phyloP scores from a whole-genome alignment of 2,113 vertebrate genomes.

The Lagopus muta region DNA sequence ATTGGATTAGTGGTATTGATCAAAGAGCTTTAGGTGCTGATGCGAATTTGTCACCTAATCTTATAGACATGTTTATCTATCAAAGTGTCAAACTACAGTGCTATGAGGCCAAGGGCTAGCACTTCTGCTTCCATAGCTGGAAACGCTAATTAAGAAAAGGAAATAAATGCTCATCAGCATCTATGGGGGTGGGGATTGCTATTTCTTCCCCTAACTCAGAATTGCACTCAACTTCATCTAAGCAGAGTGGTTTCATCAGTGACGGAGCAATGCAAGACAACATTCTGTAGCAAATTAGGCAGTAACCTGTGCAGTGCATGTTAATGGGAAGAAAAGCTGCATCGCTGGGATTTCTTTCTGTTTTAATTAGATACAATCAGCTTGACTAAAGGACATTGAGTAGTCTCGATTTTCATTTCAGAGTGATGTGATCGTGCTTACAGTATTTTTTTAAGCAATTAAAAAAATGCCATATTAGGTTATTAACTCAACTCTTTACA shows the following conservation, averaged over 20 bases:
- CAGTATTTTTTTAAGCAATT: constrained; percentile 54
- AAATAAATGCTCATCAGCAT: not conserved
- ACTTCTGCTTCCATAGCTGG: not conserved
- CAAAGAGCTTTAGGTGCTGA: constrained; percentile 48
- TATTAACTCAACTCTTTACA: constrained; percentile 62
- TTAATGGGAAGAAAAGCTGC: constrained; percentile 57
- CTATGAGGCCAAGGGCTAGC: constrained; percentile 11
- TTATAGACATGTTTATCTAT: constrained; percentile 68
- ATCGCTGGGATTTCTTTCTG: constrained; percentile 58
- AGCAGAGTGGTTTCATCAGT: constrained; percentile 22
- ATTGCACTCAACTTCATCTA: constrained; percentile 11
- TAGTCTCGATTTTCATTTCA: constrained; percentile 71
- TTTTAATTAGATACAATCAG: constrained; percentile 75
- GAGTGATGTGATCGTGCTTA: constrained; percentile 64
- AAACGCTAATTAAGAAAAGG: not conserved
- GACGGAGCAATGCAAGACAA: constrained; percentile 24
- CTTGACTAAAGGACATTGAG: constrained; percentile 72
- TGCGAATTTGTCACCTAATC: constrained; percentile 68
- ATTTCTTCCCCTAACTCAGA: not conserved
- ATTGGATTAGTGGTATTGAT: constrained; percentile 69
- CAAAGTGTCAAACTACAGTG: constrained; percentile 9
- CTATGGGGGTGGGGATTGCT: not conserved
- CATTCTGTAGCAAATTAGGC: constrained; percentile 31
- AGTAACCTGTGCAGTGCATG: constrained; percentile 46
- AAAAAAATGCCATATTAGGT: constrained; percentile 31